phyloP scores from a whole-genome alignment of 2,888 invertebrate genomes.

The Agonopterix alstromeriana region DNA sequence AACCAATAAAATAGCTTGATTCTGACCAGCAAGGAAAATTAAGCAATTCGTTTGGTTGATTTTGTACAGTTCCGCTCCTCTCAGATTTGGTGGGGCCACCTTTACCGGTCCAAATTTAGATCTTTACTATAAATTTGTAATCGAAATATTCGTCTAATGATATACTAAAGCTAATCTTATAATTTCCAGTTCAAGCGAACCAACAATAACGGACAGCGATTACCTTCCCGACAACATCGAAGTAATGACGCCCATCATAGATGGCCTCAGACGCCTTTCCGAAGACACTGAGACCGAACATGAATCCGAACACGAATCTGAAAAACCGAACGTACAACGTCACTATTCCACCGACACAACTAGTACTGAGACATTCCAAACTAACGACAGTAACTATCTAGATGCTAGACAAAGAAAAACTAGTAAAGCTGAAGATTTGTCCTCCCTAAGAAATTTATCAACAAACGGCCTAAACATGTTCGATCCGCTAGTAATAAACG shows the following conservation, averaged over 20 bases:
- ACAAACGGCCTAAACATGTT: conserved; percentile 70
- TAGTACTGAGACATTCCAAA: conserved; percentile 51
- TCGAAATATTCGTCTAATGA: too few species aligned
- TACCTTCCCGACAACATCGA: conserved; percentile 69
- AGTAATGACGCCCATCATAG: conserved; percentile 67
- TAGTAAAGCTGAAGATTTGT: conserved; percentile 55
- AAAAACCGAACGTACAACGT: conserved; percentile 19
- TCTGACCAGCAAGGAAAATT: too few species aligned
- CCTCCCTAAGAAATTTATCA: conserved; percentile 60
- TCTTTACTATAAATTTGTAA: too few species aligned
- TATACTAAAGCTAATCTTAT: background rate
- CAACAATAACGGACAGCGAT: conserved; percentile 56
- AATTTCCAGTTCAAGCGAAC: conserved; percentile 49
- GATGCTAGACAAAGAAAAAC: conserved; percentile 38
- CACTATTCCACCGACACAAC: conserved; percentile 30
- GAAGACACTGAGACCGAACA: conserved; percentile 33
- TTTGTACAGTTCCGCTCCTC: too few species aligned
- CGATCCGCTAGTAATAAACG: conserved; percentile 66
- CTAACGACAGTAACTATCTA: conserved; percentile 22
- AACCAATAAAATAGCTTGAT: too few species aligned
- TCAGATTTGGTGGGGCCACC: too few species aligned
- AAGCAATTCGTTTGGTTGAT: too few species aligned
- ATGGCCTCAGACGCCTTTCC: conserved; percentile 54
- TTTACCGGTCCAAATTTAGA: too few species aligned
- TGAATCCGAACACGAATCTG: conserved; percentile 29